Conservation (phyloP, 2,797 vertebrate species). For the Pagetopsis macropterus region DNA sequence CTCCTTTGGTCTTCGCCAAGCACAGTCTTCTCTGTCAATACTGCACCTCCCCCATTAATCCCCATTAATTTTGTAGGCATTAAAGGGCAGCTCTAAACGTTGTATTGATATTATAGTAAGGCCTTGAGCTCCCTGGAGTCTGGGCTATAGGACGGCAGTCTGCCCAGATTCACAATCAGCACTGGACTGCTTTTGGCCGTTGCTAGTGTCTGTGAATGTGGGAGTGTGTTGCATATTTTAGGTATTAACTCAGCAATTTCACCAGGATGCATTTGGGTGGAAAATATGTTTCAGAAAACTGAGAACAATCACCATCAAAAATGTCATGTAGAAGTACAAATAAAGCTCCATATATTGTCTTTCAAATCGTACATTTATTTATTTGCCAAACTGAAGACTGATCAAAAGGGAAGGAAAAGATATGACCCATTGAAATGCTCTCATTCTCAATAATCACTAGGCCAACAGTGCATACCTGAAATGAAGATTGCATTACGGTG, state of each 20-base stretch:
- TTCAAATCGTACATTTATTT: background rate
- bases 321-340: background rate
- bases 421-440: background rate
- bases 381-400: background rate
- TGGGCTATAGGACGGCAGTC: conserved; percentile 50
- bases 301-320: background rate
- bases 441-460: conserved; percentile 10
- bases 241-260: conserved; percentile 29
- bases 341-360: background rate
- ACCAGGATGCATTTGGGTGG: conserved; percentile 9
- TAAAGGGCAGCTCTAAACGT: conserved; percentile 76
- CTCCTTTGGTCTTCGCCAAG: conserved; percentile 47
- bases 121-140: conserved; percentile 70
- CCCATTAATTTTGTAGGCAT: conserved; percentile 70
- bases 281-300: conserved; percentile 41
- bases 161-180: conserved; percentile 63
- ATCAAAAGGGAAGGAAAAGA: background rate
- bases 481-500: conserved; percentile 28
- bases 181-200: conserved; percentile 36
- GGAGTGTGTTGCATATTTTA: conserved; percentile 58
- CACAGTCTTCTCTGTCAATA: conserved; percentile 59
- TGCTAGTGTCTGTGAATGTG: conserved; percentile 48
- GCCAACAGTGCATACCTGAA: conserved; percentile 2
- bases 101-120: conserved; percentile 82
- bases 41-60: conserved; percentile 73